Evolutionary conservation across 2,113 vertebrate species (phyloP).

Genomic region (Dicentrarchus labrax): DNA sequence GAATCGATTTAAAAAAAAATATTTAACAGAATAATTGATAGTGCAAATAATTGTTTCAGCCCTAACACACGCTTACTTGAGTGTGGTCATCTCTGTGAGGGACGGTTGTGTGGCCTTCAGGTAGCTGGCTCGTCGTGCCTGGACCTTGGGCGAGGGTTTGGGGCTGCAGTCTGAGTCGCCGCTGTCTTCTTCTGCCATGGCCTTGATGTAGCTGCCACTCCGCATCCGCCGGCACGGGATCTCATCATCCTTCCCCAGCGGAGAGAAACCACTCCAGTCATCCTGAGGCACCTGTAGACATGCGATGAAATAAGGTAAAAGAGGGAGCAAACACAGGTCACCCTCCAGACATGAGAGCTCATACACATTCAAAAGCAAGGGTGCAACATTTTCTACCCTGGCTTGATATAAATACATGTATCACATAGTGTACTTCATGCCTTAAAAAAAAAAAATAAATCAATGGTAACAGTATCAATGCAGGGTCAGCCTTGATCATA

Average conservation of each 20-base stretch:
- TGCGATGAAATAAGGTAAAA: constrained; percentile 16
- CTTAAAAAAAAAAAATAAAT: constrained; percentile 15
- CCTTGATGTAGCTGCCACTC: constrained; percentile 97
- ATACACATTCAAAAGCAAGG: not conserved
- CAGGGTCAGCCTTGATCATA: constrained; percentile 49
- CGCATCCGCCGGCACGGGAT: constrained; percentile 97
- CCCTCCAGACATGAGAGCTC: not conserved
- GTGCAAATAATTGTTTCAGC: not conserved
- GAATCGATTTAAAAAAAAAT: too few species aligned
- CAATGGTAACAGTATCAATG: constrained; percentile 16
- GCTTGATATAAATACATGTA: not conserved
- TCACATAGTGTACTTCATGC: constrained; percentile 4
- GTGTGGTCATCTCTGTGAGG: constrained; percentile 94
- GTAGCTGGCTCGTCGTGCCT: constrained; percentile 96
- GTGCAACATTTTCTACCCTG: constrained; percentile 15
- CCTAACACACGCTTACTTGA: constrained; percentile 84
- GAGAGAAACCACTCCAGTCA: constrained; percentile 92
- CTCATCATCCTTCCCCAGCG: constrained; percentile 90
- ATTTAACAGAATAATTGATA: not conserved
- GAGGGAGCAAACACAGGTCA: not conserved
- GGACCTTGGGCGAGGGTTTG: constrained; percentile 94
- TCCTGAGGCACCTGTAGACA: constrained; percentile 91
- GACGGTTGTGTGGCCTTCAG: constrained; percentile 98
- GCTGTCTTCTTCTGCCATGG: constrained; percentile 96
- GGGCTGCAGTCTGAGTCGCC: constrained; percentile 95